Conservation (phyloP, 2,888 invertebrate species). For the Drosophila hamatofila region DNA sequence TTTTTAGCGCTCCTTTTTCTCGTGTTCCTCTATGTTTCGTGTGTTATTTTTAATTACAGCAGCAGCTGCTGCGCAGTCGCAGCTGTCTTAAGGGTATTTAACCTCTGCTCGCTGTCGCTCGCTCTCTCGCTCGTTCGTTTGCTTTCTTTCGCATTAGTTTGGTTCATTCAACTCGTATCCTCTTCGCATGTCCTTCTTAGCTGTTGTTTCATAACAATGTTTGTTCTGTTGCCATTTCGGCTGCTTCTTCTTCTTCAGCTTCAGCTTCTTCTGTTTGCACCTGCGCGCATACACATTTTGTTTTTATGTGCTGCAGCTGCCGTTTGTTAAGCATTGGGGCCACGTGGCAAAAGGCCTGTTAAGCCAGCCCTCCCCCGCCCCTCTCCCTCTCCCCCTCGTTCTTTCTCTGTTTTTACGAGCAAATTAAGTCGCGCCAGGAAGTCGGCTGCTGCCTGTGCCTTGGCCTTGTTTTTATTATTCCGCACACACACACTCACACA, state of each 20-base stretch:
- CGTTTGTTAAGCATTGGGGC: conserved; percentile 27
- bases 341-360: conserved; percentile 70
- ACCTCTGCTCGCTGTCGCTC: conserved; percentile 34
- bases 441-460: conserved; percentile 59
- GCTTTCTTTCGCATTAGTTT: conserved; percentile 36
- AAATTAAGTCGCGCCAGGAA: conserved; percentile 71
- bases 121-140: neutral
- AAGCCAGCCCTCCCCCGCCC: neutral
- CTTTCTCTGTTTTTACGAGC: conserved; percentile 53
- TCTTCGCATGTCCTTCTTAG: conserved; percentile 31
- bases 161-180: conserved; percentile 73
- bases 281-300: conserved; percentile 25
- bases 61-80: conserved; percentile 72
- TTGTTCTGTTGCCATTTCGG: conserved; percentile 6
- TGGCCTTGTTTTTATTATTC: conserved; percentile 53
- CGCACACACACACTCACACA: conserved; percentile 35
- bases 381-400: neutral
- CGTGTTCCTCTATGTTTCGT: conserved; percentile 25
- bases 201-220: conserved; percentile 44
- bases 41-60: conserved; percentile 75
- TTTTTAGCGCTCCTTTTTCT: conserved; percentile 38
- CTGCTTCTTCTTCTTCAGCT: conserved; percentile 1
- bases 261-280: conserved; percentile 44
- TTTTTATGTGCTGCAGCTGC: conserved; percentile 56
- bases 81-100: conserved; percentile 68